Conservation (phyloP, 2,888 invertebrate species). For the Seladonia tumulorum region DNA sequence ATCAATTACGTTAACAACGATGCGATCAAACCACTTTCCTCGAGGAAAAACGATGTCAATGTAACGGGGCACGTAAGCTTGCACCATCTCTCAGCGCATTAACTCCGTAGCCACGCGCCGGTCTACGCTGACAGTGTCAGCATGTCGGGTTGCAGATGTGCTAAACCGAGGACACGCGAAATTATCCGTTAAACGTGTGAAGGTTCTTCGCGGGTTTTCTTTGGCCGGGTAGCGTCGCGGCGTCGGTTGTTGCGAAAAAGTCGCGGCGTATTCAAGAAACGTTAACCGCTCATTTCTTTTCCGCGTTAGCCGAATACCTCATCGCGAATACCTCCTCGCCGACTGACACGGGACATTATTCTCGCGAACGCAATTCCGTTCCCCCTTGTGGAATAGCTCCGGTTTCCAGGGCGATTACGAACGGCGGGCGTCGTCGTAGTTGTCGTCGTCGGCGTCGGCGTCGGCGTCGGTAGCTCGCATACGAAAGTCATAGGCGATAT, state of each 20-base stretch:
- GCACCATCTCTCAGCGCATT: not conserved
- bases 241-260: not conserved
- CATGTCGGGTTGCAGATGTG: not conserved
- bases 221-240: not conserved
- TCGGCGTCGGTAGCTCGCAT: conserved; percentile 5
- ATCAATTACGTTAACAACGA: not conserved
- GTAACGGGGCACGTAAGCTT: not conserved
- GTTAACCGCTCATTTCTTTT: conserved; percentile 35
- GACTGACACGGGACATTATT: conserved; percentile 28
- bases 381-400: conserved; percentile 6
- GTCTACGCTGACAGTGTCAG: not conserved
- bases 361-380: conserved; percentile 32
- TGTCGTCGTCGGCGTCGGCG: too few relatives aligned
- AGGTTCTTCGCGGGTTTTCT: not conserved
- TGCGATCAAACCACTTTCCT: not conserved
- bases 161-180: not conserved
- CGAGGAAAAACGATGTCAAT: not conserved
- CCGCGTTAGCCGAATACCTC: not conserved
- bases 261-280: conserved; percentile 22
- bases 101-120: not conserved
- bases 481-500: conserved; percentile 56
- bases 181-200: not conserved
- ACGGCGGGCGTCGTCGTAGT: not conserved
- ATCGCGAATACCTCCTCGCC: not conserved
- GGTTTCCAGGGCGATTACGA: conserved; percentile 30